These are phyloP conservation scores for Acanthaster planci DNA, from an alignment of 35 echinoderm and acorn worm species.

Conservation along the genomic window DNA sequence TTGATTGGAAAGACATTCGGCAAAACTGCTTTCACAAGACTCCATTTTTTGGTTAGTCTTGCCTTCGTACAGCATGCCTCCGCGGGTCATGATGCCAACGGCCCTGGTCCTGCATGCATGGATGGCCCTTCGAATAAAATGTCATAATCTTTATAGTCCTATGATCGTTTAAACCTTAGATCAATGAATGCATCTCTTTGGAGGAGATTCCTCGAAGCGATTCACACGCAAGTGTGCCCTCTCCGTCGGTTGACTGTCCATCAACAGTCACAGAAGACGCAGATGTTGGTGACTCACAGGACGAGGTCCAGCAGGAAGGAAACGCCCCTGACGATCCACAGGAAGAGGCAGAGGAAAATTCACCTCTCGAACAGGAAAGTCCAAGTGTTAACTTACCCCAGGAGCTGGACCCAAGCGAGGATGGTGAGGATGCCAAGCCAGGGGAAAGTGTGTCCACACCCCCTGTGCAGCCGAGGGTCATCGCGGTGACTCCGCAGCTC, in stretches of 20 bases:
- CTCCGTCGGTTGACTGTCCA: background rate
- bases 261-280: background rate
- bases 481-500: background rate
- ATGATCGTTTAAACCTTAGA: too few species aligned
- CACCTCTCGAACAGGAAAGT: background rate
- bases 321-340: background rate
- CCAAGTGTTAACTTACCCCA: background rate
- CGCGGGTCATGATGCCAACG: too few species aligned
- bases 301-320: background rate
- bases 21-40: too few species aligned
- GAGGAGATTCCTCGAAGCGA: background rate
- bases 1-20: too few species aligned
- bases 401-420: background rate
- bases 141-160: too few species aligned
- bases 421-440: background rate
- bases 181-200: background rate
- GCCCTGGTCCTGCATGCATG: too few species aligned
- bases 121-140: too few species aligned
- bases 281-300: background rate
- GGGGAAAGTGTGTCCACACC: background rate
- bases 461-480: background rate
- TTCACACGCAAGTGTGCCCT: background rate
- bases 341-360: background rate
- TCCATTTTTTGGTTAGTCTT: too few species aligned
- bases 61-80: too few species aligned